Percentiles rank a stretch among this genome's conserved stretches.
These are phyloP conservation scores for Erythrocebus patas DNA, from an alignment of 2,113 vertebrate genomes.

Conservation along the genomic window DNA sequence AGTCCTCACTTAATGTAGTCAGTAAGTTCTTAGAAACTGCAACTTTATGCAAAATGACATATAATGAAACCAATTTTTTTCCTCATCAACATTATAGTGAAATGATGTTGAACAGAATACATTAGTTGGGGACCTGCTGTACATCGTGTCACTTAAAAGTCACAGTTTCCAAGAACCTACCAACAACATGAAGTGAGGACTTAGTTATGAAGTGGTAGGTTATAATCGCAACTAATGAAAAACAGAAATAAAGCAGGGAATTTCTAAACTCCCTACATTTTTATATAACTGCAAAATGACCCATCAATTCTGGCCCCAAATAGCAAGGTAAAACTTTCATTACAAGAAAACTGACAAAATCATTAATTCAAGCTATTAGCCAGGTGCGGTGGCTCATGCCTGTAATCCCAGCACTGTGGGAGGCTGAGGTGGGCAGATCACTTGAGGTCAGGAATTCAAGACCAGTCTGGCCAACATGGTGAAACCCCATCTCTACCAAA, in stretches of 20 bases:
- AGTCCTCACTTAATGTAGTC: background rate
- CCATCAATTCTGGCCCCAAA: background rate
- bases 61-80: background rate
- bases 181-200: background rate
- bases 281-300: background rate
- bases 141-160: background rate
- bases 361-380: background rate
- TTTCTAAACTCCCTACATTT: background rate
- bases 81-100: background rate
- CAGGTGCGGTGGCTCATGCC: no score
- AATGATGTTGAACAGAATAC: background rate
- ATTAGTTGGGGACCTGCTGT: background rate
- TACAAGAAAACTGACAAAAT: background rate
- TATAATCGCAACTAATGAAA: background rate
- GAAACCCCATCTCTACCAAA: no score
- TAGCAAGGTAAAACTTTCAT: background rate
- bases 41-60: background rate
- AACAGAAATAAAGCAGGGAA: background rate
- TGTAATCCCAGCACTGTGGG: no score
- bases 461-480: no score
- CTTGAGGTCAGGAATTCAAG: no score
- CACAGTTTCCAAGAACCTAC: background rate
- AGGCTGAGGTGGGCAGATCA: no score
- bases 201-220: background rate
- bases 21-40: background rate